Evolutionary conservation across 1,140 invertebrate genomes (phyloP).

Genomic region (Drosophila pseudoobscura): DNA sequence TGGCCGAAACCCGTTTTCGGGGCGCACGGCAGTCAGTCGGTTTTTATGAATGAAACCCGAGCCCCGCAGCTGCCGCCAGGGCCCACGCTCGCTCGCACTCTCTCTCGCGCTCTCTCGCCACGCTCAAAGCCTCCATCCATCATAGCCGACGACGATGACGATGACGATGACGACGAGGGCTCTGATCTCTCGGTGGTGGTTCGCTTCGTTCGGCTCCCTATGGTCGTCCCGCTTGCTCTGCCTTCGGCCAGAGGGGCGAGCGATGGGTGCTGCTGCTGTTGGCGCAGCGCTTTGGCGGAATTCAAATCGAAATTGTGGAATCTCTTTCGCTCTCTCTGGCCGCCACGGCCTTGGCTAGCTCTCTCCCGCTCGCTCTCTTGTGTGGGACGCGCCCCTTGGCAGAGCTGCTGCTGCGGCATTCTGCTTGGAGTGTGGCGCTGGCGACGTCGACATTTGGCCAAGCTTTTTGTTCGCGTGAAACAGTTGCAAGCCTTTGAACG

Average conservation of each 20-base stretch:
- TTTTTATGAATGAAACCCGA: constrained; percentile 58
- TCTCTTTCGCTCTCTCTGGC: neutral
- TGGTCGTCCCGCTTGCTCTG: constrained; percentile 18
- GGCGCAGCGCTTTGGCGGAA: neutral
- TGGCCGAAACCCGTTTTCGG: constrained; percentile 56
- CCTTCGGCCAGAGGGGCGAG: neutral
- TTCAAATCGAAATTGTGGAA: neutral
- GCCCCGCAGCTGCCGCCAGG: neutral
- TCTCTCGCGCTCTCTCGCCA: constrained; percentile 1
- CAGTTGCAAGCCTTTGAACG: constrained; percentile 83
- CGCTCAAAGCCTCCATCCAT: neutral
- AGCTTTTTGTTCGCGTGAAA: constrained; percentile 83
- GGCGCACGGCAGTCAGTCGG: constrained; percentile 19
- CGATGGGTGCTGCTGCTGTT: neutral
- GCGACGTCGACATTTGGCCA: constrained; percentile 45
- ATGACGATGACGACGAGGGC: too few species aligned
- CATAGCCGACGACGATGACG: too few species aligned
- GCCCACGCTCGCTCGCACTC: neutral
- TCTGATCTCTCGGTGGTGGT: neutral
- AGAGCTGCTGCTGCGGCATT: constrained; percentile 16
- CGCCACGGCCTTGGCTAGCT: too few species aligned
- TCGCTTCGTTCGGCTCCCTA: constrained; percentile 24
- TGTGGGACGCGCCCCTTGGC: constrained; percentile 4
- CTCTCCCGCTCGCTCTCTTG: constrained; percentile 14
- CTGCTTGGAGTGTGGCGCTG: constrained; percentile 1